Conservation (phyloP, 2,797 vertebrate species). For the Smutsia temminckii region DNA sequence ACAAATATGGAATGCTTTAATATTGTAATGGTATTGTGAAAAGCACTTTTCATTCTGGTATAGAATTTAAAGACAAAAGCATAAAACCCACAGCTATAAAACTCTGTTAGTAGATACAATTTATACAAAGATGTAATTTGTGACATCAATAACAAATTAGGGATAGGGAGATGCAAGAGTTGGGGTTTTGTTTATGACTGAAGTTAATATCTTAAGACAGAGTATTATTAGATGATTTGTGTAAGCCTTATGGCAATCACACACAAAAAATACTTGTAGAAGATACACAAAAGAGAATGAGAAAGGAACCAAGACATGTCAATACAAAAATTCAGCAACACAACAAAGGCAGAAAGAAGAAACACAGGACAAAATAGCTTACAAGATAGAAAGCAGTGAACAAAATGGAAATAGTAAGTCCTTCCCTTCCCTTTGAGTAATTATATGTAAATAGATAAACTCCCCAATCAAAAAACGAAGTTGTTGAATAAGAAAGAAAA, state of each 20-base stretch:
- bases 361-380: background rate
- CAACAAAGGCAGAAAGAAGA: background rate
- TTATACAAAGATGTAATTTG: conserved; percentile 13
- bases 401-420: background rate
- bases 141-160: background rate
- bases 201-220: background rate
- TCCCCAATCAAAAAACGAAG: background rate
- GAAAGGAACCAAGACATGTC: background rate
- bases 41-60: background rate
- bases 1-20: background rate
- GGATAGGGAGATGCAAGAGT: background rate
- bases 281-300: background rate
- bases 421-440: background rate
- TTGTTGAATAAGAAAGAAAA: background rate
- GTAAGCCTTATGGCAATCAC: background rate
- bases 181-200: background rate
- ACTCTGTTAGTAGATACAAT: background rate
- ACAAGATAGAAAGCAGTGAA: background rate
- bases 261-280: background rate
- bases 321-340: background rate
- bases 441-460: background rate
- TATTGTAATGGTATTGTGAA: background rate
- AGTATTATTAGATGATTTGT: background rate
- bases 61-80: background rate
- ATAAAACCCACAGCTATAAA: background rate